Evolutionary conservation across 1,140 invertebrate genomes (phyloP).

Genomic region (Aphidius gifuensis): DNA sequence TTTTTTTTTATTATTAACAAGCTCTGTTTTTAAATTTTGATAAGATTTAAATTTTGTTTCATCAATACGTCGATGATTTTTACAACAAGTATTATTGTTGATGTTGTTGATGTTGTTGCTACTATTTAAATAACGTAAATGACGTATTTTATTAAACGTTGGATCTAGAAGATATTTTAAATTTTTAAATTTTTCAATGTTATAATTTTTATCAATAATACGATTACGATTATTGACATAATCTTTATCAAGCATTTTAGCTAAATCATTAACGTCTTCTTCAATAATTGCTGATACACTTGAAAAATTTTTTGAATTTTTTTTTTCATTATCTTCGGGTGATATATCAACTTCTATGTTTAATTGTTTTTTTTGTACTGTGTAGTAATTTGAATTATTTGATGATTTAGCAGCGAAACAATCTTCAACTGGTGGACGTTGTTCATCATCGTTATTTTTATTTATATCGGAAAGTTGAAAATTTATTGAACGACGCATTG

Average conservation of each 20-base stretch:
- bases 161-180: conserved; percentile 48
- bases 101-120: conserved; percentile 21
- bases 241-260: conserved; percentile 48
- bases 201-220: conserved; percentile 48
- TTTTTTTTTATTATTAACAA: conserved; percentile 28
- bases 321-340: conserved; percentile 33
- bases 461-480: conserved; percentile 45
- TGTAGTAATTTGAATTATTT: conserved; percentile 30
- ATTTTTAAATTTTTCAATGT: conserved; percentile 48
- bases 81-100: not conserved
- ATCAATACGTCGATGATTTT: conserved; percentile 30
- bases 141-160: conserved; percentile 48
- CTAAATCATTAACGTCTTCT: conserved; percentile 45
- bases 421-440: conserved; percentile 39
- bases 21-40: conserved; percentile 44
- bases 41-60: conserved; percentile 45
- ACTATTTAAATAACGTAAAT: conserved; percentile 42
- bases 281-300: conserved; percentile 34
- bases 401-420: conserved; percentile 42
- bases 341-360: conserved; percentile 37
- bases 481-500: conserved; percentile 39
- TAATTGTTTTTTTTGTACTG: conserved; percentile 34
- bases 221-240: conserved; percentile 44
- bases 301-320: conserved; percentile 9
- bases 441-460: conserved; percentile 37